phyloP scores from a whole-genome alignment of 2,888 invertebrate species.

The Athalia circularis region DNA sequence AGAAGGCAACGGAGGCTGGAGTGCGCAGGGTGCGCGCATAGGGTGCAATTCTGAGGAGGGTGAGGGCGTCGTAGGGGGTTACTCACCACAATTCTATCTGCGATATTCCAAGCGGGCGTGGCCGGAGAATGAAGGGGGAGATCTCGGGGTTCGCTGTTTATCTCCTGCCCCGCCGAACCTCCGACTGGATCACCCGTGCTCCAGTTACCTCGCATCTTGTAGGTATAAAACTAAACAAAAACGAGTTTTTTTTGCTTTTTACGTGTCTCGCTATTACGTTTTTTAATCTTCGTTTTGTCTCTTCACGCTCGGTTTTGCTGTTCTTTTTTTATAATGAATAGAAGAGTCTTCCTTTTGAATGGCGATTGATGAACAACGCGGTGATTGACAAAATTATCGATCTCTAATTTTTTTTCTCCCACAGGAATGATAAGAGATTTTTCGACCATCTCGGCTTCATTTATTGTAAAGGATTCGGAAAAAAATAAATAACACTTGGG shows the following conservation, averaged over 20 bases:
- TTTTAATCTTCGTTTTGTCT: no score
- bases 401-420: no score
- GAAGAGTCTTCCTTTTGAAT: no score
- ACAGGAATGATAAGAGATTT: no score
- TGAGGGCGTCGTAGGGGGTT: slow-evolving; percentile 39
- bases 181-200: slow-evolving; percentile 55
- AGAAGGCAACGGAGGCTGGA: not conserved
- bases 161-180: slow-evolving; percentile 54
- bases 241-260: not conserved
- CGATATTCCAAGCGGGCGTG: slow-evolving; percentile 66
- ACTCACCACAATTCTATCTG: slow-evolving; percentile 63
- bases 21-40: not conserved
- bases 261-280: not conserved
- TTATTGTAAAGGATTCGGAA: no score
- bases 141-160: slow-evolving; percentile 51
- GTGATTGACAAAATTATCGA: no score
- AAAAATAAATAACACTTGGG: not conserved
- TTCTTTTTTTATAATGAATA: no score
- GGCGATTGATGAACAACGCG: no score
- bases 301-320: no score
- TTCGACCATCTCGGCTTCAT: no score
- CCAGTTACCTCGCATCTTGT: slow-evolving; percentile 62
- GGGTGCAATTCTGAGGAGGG: not conserved
- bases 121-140: slow-evolving; percentile 61
- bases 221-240: not conserved